These are phyloP conservation scores for Temnothorax rugatulus DNA, from an alignment of 2,888 invertebrate genomes.

Conservation along the genomic window DNA sequence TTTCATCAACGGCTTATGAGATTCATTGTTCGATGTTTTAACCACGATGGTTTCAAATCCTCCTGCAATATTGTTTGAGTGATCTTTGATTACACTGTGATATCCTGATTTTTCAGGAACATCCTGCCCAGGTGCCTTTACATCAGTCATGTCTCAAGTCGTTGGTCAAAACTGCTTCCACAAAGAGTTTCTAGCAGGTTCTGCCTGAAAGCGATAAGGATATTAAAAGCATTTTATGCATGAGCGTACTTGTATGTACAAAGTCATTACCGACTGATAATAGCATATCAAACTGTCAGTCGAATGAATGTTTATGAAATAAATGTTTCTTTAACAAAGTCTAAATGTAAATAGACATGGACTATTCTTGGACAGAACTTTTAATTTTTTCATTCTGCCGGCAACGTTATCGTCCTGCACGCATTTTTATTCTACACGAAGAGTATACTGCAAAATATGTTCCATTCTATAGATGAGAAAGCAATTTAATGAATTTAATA, in stretches of 20 bases:
- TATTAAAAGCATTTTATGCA: not conserved
- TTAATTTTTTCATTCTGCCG: not conserved
- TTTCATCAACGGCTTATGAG: not conserved
- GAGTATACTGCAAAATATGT: not conserved
- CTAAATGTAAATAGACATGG: not conserved
- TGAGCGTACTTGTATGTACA: not conserved
- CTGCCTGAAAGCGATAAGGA: conserved; percentile 26
- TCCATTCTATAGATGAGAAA: not conserved
- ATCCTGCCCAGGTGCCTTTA: not conserved
- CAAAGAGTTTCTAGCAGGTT: not conserved
- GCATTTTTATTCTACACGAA: not conserved
- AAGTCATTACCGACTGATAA: no score
- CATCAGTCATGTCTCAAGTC: not conserved
- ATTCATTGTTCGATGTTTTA: not conserved
- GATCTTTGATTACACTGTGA: not conserved
- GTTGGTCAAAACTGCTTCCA: not conserved
- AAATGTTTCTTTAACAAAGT: not conserved
- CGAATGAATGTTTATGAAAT: not conserved
- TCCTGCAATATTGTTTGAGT: not conserved
- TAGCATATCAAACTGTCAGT: no score
- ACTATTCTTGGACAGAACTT: not conserved
- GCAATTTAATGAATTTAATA: no score
- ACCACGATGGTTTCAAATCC: not conserved
- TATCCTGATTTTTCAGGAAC: not conserved
- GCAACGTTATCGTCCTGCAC: not conserved